Percentiles rank a stretch among this genome's conserved stretches.
phyloP scores from a whole-genome alignment of 2,888 invertebrate genomes.

The Xylota segnis region DNA sequence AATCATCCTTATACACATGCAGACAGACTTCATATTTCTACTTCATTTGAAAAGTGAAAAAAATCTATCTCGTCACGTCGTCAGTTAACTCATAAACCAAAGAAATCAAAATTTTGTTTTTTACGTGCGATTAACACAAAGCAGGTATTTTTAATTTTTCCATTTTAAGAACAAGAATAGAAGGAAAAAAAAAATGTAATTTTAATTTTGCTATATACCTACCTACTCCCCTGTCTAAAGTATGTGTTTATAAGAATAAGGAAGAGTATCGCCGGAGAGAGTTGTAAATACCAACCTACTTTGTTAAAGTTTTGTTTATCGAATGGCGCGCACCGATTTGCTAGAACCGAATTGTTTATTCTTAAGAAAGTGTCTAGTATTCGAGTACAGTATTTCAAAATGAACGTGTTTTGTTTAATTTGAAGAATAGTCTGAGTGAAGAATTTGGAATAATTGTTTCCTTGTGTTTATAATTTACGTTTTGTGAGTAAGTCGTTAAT shows the following conservation, averaged over 20 bases:
- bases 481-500: neutral
- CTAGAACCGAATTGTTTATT: constrained; percentile 20
- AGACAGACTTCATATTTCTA: no score
- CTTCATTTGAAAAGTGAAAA: neutral
- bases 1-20: neutral
- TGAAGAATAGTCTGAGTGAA: constrained; percentile 22
- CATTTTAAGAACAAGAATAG: neutral
- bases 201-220: neutral
- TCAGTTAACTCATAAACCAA: neutral
- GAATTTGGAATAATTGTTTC: constrained; percentile 47
- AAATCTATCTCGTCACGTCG: neutral
- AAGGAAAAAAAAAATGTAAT: neutral
- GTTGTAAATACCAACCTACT: neutral
- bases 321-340: neutral
- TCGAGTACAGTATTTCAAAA: constrained; percentile 24
- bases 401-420: constrained; percentile 34
- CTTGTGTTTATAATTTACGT: constrained; percentile 32
- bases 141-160: neutral
- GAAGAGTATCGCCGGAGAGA: neutral
- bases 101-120: neutral
- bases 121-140: neutral
- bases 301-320: constrained; percentile 5
- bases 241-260: neutral
- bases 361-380: constrained; percentile 35
- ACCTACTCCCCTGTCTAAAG: no score